Evolutionary conservation across 2,888 invertebrate genomes (phyloP), one percentile per base, ranked within the genome.

Genomic region (Palloptera scutellata): DNA sequence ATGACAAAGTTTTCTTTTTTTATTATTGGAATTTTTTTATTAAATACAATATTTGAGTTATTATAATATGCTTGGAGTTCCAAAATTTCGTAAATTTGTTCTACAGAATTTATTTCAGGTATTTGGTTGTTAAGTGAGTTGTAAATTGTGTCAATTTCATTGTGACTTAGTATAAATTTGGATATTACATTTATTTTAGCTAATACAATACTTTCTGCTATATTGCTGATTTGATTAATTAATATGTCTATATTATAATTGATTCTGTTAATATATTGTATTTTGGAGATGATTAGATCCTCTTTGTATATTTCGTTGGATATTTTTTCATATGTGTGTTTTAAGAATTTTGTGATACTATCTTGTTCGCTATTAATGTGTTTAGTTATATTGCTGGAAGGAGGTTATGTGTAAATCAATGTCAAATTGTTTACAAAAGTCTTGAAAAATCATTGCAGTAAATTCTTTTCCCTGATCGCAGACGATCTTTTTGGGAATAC

Each of bases 41-140:
- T n/a, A n/a, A n/a, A n/a, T n/a, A n/a, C n/a, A n/a, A n/a, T n/a
- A n/a, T n/a, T n/a, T n/a, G n/a, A n/a, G n/a, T n/a, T n/a, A n/a
- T n/a, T n/a, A n/a, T n/a, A n/a, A n/a, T n/a, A n/a, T n/a, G n/a
- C n/a, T n/a, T 72, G 42, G 51, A 43, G 13, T 69, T 40, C 61
- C 17, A 72, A 48, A 5, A 72, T 13, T 68, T 71, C 72, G 51
- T 71, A 73, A 4, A 72, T 52, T 19, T 69, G 42, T 69, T 72
- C 69, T 15, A 65, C 40, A 11, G 69, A 71, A 54, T 64, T 13
- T 53, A 69, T 58, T n/a, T 65, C 15, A 43, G 65, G 60, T 13
- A 60, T 51, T 71, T 72, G 69, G 13, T 70, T 55, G 19, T 60
- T 61, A 43, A 67, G 20, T 4, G 30, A 51, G 0, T 64, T n/a